Base-by-base conservation (phyloP, 2,888 invertebrate species). In the Epiblema foenella region DNA sequence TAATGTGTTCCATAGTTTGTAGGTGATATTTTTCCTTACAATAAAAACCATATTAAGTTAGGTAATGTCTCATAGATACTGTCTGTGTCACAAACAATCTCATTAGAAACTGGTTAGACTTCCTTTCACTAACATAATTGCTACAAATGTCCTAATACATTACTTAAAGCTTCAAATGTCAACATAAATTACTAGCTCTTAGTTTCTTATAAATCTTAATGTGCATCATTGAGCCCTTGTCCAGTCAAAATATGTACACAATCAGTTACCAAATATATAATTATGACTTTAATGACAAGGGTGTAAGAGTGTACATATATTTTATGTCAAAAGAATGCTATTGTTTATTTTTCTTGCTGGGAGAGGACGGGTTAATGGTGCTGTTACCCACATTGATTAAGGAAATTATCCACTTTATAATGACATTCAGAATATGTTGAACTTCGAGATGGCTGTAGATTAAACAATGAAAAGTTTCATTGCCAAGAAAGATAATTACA, bases 31-130 rank as follows among this genome's bases (percentile, higher is more conserved):
- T 64, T 11, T 42, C 42, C 17, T 20, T 24, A 70, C 46, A 66
- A 37, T 54, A 59, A 20, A 66, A 65, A 65, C 52, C 51, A 58
- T 54, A 69, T 69, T 37, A 11, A 60, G 46, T 60, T 59, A 54
- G 20, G 18, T 20, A 67, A 57, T 33, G 33, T 64, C 42, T 69
- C n/a, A 20, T 46, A 56, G 46, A 37, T 29, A 20, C 15, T 52
- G 18, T 42, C 42, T 52, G 51, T 67, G 54, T 56, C 60, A 60
- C 15, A 39, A 39, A 62, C 62, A 63, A 39, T 64, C 49, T 56
- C 60, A 67, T 67, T 71, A 67, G 56, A 51, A 71, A 71, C 60
- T 62, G 18, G 71, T 71, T 62, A 56, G 24, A 68, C 39, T 62
- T 39, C 62, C 71, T 71, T 71, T 71, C 71, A 71, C 71, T 29